Evolutionary conservation across 2,888 invertebrate genomes (phyloP).

Genomic region (Acrobasis suavella): DNA sequence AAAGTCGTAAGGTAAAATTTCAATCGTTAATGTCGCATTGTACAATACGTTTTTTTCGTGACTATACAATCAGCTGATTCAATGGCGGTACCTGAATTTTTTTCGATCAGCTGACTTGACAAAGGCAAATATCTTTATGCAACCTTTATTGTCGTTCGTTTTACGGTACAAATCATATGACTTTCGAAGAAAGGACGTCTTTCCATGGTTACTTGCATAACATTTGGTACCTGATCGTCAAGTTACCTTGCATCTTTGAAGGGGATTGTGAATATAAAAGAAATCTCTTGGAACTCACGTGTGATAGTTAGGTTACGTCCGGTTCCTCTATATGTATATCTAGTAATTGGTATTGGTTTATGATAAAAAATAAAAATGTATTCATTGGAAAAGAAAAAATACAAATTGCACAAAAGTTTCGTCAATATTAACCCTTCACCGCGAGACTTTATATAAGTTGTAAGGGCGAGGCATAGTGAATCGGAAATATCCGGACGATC

Average conservation of each 20-base stretch:
- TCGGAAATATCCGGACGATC: too few relatives aligned
- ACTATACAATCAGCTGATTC: constrained; percentile 35
- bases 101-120: constrained; percentile 24
- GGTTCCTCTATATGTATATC: not conserved
- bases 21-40: not conserved
- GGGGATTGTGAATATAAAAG: not conserved
- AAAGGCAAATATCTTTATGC: constrained; percentile 21
- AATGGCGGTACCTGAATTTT: constrained; percentile 26
- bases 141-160: not conserved
- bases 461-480: too few relatives aligned
- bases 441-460: too few relatives aligned
- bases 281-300: not conserved
- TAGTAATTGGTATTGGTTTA: too few relatives aligned
- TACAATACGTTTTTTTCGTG: constrained; percentile 11
- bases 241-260: not conserved
- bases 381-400: too few relatives aligned
- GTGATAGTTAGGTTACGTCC: not conserved
- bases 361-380: too few relatives aligned
- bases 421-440: too few relatives aligned
- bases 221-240: not conserved
- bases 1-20: not conserved
- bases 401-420: too few relatives aligned
- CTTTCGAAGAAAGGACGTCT: not conserved
- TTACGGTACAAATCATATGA: constrained; percentile 16
- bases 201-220: not conserved